Conservation (phyloP, 2,113 vertebrate species). For the Xiphorhynchus elegans region DNA sequence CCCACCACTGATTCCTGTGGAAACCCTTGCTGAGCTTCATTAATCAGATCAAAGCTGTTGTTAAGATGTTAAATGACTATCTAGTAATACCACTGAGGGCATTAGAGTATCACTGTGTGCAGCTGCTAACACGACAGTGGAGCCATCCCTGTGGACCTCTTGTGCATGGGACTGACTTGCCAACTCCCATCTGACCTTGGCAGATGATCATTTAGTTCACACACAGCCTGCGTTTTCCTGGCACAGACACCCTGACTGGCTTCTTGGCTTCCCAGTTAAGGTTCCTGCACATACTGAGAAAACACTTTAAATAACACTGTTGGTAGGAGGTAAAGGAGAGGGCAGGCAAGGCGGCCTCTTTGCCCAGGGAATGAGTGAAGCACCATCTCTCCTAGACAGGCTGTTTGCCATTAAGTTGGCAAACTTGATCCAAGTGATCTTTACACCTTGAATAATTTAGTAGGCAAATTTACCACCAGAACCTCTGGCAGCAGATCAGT, state of each 20-base stretch:
- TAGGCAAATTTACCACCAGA: constrained; percentile 20
- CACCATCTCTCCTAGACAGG: neutral
- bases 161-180: neutral
- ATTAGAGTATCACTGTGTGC: neutral
- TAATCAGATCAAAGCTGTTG: constrained; percentile 13
- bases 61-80: neutral
- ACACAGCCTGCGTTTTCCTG: neutral
- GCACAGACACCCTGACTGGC: neutral
- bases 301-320: neutral
- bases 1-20: neutral
- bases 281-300: neutral
- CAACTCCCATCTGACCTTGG: neutral
- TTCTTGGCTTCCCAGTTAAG: neutral
- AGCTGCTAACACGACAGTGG: neutral
- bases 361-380: neutral
- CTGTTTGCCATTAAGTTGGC: neutral
- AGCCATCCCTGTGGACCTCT: neutral
- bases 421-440: neutral
- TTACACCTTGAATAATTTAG: constrained; percentile 12
- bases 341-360: neutral
- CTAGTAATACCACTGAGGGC: neutral
- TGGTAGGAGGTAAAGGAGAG: neutral
- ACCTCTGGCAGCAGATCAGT: constrained; percentile 11
- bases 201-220: neutral
- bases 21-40: neutral